Conservation (phyloP, 2,888 invertebrate genomes). For the Netelia melanura region DNA sequence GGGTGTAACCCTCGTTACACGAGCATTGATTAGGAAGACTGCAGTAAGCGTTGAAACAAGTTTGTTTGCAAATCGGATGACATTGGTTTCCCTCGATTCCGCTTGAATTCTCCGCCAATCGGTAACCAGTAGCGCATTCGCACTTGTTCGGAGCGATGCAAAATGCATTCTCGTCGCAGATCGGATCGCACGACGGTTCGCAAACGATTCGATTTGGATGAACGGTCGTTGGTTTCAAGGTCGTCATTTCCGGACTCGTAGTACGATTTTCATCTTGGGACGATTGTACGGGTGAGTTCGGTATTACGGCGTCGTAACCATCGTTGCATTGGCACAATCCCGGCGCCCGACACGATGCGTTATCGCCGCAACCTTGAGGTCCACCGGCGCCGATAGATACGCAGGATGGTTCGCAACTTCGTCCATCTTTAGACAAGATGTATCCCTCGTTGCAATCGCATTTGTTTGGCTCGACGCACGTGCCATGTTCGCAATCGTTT, state of each 20-base stretch:
- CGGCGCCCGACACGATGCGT: slow-evolving; percentile 45
- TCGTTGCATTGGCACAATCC: slow-evolving; percentile 54
- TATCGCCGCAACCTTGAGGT: slow-evolving; percentile 24
- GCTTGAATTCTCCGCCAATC: too few species aligned
- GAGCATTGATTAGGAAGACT: slow-evolving; percentile 55
- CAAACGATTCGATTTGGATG: slow-evolving; percentile 5
- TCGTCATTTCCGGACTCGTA: not conserved
- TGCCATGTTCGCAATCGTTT: slow-evolving; percentile 83
- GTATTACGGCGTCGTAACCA: slow-evolving; percentile 37
- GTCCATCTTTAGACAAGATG: slow-evolving; percentile 65
- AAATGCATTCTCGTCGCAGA: slow-evolving; percentile 47
- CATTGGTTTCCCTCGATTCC: slow-evolving; percentile 28
- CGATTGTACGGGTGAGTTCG: not conserved
- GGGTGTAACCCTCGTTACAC: slow-evolving; percentile 53
- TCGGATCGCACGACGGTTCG: slow-evolving; percentile 48
- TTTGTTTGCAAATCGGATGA: slow-evolving; percentile 54
- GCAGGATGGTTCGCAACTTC: slow-evolving; percentile 54
- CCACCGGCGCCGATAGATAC: not conserved
- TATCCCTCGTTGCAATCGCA: slow-evolving; percentile 82
- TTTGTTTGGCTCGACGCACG: slow-evolving; percentile 82
- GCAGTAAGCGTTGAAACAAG: slow-evolving; percentile 58
- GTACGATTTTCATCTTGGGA: not conserved
- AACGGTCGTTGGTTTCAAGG: not conserved
- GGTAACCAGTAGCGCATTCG: slow-evolving; percentile 53
- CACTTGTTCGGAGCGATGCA: slow-evolving; percentile 57